Conservation (phyloP, 2,113 vertebrate species). For the Gnathonemus longibarbis region DNA sequence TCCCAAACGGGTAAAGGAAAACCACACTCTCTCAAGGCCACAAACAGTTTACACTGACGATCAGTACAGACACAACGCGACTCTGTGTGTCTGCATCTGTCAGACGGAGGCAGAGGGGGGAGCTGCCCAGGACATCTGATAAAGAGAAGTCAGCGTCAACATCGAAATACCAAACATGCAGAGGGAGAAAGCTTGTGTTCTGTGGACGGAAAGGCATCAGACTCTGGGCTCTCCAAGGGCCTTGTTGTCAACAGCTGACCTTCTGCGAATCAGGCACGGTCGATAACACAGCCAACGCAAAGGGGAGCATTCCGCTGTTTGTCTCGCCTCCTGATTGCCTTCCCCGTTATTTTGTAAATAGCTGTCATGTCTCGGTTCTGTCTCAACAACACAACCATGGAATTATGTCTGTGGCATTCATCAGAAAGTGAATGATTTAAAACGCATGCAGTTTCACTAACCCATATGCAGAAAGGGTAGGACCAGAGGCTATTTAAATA, state of each 20-base stretch:
- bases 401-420: too few species aligned
- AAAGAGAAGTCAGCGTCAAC: not conserved
- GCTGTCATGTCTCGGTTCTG: not conserved
- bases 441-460: not conserved
- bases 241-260: not conserved
- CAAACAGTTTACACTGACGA: not conserved
- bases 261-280: not conserved
- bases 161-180: conserved; percentile 10
- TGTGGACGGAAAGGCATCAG: not conserved
- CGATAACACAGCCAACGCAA: not conserved
- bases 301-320: not conserved
- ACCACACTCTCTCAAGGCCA: not conserved
- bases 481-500: not conserved
- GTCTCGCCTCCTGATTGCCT: not conserved
- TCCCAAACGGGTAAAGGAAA: not conserved
- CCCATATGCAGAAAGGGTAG: not conserved
- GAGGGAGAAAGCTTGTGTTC: not conserved
- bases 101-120: not conserved
- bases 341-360: not conserved
- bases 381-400: not conserved
- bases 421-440: not conserved
- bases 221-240: not conserved
- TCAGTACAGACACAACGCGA: not conserved
- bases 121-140: not conserved
- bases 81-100: not conserved